Evolutionary conservation across 2,113 vertebrate species (phyloP).

Genomic region (Gnathonemus longibarbis): DNA sequence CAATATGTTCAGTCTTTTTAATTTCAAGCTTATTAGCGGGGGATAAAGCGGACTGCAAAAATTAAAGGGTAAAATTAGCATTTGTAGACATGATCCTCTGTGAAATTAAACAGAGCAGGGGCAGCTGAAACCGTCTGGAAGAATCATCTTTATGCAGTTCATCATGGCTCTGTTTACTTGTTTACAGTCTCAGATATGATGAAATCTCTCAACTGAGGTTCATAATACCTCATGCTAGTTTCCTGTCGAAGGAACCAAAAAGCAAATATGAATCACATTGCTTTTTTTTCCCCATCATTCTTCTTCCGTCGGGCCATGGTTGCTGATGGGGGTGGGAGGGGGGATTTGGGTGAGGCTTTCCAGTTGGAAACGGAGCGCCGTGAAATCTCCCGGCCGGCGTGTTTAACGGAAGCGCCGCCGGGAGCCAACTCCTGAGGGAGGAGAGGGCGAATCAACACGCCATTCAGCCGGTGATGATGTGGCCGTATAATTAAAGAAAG

Average conservation of each 20-base stretch:
- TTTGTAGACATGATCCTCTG: conserved; percentile 53
- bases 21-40: conserved; percentile 66
- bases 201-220: conserved; percentile 23
- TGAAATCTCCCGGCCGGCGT: not conserved
- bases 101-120: conserved; percentile 52
- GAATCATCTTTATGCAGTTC: conserved; percentile 29
- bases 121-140: conserved; percentile 30
- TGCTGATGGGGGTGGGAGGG: not conserved
- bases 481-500: conserved; percentile 31
- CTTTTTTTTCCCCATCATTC: not conserved
- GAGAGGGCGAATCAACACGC: conserved; percentile 37
- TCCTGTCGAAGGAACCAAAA: conserved; percentile 13
- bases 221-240: conserved; percentile 4
- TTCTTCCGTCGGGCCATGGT: not conserved
- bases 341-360: not conserved
- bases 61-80: conserved; percentile 66
- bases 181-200: conserved; percentile 33
- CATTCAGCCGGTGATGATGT: conserved; percentile 36
- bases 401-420: conserved; percentile 1
- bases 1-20: conserved; percentile 51
- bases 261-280: conserved; percentile 1
- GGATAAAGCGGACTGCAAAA: conserved; percentile 45
- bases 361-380: not conserved
- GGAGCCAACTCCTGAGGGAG: conserved; percentile 21
- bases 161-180: conserved; percentile 33